Evolutionary conservation across 2,888 invertebrate species (phyloP), one percentile per base, ranked within the genome.

Genomic region (Diadegma fenestrale): DNA sequence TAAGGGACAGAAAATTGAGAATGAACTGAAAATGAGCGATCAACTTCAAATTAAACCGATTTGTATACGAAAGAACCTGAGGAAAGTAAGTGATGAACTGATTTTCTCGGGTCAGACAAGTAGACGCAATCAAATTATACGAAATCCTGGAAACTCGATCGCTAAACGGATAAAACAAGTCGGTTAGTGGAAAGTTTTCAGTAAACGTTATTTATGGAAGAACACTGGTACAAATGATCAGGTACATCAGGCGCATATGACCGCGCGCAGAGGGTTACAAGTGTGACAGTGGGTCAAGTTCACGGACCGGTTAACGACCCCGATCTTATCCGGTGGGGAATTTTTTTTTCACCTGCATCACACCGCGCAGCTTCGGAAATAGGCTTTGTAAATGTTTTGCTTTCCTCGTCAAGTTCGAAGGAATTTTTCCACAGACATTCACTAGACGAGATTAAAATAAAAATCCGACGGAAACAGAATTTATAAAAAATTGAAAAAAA

Each of bases 201-300:
- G 68, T 45, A 37, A 41, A n/a, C 19, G 33, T 41, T 41, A 43
- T 77, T 37, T 22, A 43, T 26, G 77, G 37, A 76, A n/a, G 17
- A 43, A 69, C 33, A 69, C 69, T n/a, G 51, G 30, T 14, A n/a
- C 51, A 48, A 41, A 51, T 7, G 30, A 48, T 30, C 69, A 37
- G n/a, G 71, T 69, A 66, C 37, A n/a, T n/a, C n/a, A 58, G 76
- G 45, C 58, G 45, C 83, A 77, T 80, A 79, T 76, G 81, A 85
- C 72, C 78, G 83, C 63, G 83, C 63, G 54, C 22, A 51, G 66
- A 81, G 82, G 82, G 80, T 75, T 84, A 77, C 91, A 91, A 91
- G 90, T 91, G 88, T 90, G 89, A 92, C 90, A 92, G 91, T 92
- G 81, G 92, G 92, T 92, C 92, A 92, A 92, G 92, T 92, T 92